Evolutionary conservation across 2,113 vertebrate genomes (phyloP).

Genomic region (Pterophyllum scalare): DNA sequence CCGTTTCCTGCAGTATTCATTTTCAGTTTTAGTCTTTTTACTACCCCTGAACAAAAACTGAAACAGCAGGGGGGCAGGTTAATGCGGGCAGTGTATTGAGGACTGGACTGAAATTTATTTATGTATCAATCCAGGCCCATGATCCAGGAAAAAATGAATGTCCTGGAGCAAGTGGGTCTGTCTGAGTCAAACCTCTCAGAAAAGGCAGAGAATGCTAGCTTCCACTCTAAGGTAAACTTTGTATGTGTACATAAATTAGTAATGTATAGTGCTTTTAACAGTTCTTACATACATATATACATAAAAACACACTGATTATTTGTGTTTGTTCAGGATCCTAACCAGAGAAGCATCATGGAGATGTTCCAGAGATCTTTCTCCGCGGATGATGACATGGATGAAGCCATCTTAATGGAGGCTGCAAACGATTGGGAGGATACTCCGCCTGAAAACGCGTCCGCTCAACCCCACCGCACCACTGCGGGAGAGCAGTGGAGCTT

Average conservation of each 20-base stretch:
- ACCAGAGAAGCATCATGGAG: constrained; percentile 85
- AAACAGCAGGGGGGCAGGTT: background rate
- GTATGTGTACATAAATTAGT: background rate
- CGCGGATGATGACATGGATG: constrained; percentile 76
- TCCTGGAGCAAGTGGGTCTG: constrained; percentile 93
- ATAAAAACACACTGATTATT: background rate
- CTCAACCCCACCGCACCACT: constrained; percentile 7
- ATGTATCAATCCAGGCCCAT: constrained; percentile 85
- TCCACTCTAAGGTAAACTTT: constrained; percentile 85
- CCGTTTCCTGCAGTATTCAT: background rate
- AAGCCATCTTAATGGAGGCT: constrained; percentile 79
- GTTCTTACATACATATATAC: background rate
- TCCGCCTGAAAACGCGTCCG: constrained; percentile 34
- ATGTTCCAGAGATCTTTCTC: constrained; percentile 89
- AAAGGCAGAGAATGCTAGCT: constrained; percentile 85
- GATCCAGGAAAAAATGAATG: constrained; percentile 94
- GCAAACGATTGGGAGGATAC: constrained; percentile 79
- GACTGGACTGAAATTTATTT: background rate
- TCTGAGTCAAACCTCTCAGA: constrained; percentile 90
- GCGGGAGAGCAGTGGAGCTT: constrained; percentile 57
- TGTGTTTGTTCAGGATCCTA: constrained; percentile 74
- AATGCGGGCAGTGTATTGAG: background rate
- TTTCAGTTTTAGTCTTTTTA: background rate
- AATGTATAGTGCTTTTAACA: background rate
- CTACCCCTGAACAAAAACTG: background rate